Conservation (phyloP, 2,888 invertebrate species). For the Heterodera filipjevi region DNA sequence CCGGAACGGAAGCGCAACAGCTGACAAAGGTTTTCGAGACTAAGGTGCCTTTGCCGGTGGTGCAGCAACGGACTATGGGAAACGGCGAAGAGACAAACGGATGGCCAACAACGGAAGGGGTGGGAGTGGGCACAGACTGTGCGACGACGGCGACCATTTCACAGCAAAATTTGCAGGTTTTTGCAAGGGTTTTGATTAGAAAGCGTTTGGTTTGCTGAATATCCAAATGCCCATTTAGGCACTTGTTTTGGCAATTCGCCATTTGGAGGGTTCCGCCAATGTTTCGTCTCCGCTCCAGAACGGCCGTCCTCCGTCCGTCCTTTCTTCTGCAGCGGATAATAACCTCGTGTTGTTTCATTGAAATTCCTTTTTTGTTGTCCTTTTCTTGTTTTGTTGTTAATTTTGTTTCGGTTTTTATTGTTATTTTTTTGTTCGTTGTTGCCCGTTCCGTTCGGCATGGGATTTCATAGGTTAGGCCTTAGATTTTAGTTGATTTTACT, state of each 20-base stretch:
- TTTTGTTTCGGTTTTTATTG: not conserved
- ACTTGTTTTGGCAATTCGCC: slow-evolving; percentile 95
- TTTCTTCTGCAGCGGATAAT: not conserved
- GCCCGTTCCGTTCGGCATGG: not conserved
- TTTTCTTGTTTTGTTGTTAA: not conserved
- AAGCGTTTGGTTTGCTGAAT: not conserved
- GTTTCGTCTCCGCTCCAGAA: not conserved
- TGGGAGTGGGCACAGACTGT: slow-evolving; percentile 25
- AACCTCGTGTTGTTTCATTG: not conserved
- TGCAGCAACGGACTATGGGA: slow-evolving; percentile 4
- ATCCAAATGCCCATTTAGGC: slow-evolving; percentile 68
- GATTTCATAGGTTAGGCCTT: not conserved
- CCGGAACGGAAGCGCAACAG: not conserved
- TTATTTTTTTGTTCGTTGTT: not conserved
- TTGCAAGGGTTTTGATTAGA: not conserved
- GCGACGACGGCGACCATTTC: slow-evolving; percentile 29
- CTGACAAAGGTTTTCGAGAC: slow-evolving; percentile 1
- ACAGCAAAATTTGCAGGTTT: slow-evolving; percentile 73
- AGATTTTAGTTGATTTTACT: not conserved
- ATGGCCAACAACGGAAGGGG: not conserved
- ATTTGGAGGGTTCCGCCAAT: slow-evolving; percentile 80
- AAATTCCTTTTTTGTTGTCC: not conserved
- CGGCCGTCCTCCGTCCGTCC: not conserved
- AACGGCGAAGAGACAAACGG: not conserved
- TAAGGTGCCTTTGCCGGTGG: not conserved